Evolutionary conservation across 2,113 vertebrate species (phyloP).

Genomic region (Aphyosemion australe): DNA sequence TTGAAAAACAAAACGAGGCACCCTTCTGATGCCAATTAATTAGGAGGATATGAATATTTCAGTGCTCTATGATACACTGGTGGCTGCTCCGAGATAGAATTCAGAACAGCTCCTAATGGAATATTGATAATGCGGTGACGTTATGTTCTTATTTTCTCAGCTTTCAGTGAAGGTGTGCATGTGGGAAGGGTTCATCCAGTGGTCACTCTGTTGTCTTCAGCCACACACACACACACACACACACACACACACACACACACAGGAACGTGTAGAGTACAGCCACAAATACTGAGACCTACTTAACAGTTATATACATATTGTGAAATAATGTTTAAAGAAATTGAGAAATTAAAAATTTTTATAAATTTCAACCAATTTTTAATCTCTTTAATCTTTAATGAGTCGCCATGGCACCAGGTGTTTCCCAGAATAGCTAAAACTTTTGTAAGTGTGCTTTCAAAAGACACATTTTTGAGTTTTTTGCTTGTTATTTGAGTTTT

Average conservation of each 20-base stretch:
- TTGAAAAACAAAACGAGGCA: conserved; percentile 67
- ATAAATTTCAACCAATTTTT: background rate
- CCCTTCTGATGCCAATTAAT: conserved; percentile 78
- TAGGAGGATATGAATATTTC: conserved; percentile 82
- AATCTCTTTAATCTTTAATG: background rate
- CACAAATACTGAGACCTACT: background rate
- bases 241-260: background rate
- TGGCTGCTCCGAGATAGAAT: conserved; percentile 74
- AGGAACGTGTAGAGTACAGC: background rate
- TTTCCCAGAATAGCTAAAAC: too few species aligned
- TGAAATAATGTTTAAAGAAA: conserved; percentile 3
- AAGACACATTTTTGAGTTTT: too few species aligned
- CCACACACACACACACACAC: background rate
- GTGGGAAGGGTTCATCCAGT: conserved; percentile 48
- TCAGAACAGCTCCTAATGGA: conserved; percentile 75
- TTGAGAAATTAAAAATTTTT: background rate
- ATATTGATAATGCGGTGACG: conserved; percentile 77
- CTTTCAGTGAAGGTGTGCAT: conserved; percentile 59
- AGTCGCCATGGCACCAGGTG: background rate
- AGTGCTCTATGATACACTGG: conserved; percentile 76
- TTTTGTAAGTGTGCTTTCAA: too few species aligned
- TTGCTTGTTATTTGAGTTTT: too few species aligned
- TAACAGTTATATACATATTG: too few species aligned
- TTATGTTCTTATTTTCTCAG: conserved; percentile 64
- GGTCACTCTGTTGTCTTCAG: conserved; percentile 34